Percentiles rank a stretch among this genome's conserved stretches.
Evolutionary conservation across 2,113 vertebrate species (phyloP).

Genomic region (Entomyzon cyanotis): DNA sequence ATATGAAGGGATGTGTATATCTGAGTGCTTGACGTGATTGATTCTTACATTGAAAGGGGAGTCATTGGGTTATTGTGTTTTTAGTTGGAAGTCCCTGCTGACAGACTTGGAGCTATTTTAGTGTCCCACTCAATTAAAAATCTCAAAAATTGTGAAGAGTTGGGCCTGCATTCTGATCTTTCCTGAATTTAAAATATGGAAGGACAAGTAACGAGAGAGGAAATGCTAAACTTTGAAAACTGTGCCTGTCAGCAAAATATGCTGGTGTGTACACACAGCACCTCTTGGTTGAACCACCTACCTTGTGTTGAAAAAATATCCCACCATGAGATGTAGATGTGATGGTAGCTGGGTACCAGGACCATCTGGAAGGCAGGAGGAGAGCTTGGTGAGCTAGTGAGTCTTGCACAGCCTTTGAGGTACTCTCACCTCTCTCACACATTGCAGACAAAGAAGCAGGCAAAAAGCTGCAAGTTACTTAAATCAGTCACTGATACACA

Average conservation of each 20-base stretch:
- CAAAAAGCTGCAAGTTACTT: neutral
- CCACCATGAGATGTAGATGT: neutral
- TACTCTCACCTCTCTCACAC: neutral
- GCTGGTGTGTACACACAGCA: rapidly evolving
- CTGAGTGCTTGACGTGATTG: neutral
- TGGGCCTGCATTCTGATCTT: neutral
- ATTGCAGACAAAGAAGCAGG: neutral
- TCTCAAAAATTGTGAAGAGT: neutral
- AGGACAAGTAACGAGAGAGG: neutral
- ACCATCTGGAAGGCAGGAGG: neutral
- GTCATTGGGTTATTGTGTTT: neutral
- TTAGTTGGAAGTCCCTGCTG: neutral
- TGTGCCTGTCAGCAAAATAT: neutral
- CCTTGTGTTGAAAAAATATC: rapidly evolving
- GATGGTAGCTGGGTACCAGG: neutral
- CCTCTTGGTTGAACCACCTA: neutral
- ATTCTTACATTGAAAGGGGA: neutral
- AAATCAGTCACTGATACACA: neutral
- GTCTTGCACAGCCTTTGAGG: neutral
- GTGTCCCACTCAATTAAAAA: neutral
- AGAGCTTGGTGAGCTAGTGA: neutral
- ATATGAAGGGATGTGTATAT: neutral
- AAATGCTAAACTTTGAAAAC: neutral
- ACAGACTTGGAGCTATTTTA: neutral
- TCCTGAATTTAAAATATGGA: neutral